Evolutionary conservation across 2,797 vertebrate genomes (phyloP).

Genomic region (Melopsittacus undulatus): DNA sequence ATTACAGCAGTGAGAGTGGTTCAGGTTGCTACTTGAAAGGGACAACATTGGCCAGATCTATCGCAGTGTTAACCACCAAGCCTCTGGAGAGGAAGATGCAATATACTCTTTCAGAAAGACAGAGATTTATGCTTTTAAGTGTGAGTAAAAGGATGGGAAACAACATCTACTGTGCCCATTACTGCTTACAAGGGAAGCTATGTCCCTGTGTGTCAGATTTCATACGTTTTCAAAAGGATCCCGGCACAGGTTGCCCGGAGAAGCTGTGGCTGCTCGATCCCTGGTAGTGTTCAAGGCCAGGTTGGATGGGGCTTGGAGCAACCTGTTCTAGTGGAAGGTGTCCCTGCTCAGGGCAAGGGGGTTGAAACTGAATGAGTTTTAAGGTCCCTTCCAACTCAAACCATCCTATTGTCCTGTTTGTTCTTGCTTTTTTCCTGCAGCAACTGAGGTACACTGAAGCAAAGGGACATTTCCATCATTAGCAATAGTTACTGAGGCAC

Average conservation of each 20-base stretch:
- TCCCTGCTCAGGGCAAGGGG: not conserved
- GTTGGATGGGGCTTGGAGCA: not conserved
- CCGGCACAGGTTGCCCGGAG: not conserved
- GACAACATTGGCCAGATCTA: not conserved
- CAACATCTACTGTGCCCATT: not conserved
- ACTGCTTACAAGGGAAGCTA: not conserved
- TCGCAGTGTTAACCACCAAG: fast-evolving
- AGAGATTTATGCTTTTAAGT: not conserved
- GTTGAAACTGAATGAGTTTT: not conserved
- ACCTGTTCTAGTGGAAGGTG: not conserved
- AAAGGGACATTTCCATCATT: not conserved
- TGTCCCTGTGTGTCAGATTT: not conserved
- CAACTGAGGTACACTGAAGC: not conserved
- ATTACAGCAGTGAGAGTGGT: not conserved
- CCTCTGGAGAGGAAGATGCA: not conserved
- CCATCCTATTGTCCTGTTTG: not conserved
- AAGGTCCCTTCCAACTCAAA: not conserved
- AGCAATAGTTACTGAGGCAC: not conserved
- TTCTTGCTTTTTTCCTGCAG: not conserved
- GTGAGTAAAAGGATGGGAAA: not conserved
- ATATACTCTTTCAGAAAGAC: not conserved
- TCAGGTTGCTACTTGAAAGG: not conserved
- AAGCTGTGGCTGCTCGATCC: not conserved
- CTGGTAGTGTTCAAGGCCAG: not conserved
- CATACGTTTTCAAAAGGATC: not conserved